Conservation (phyloP, 37 sponge, comb jelly and placozoan species). For the Amphimedon queenslandica region DNA sequence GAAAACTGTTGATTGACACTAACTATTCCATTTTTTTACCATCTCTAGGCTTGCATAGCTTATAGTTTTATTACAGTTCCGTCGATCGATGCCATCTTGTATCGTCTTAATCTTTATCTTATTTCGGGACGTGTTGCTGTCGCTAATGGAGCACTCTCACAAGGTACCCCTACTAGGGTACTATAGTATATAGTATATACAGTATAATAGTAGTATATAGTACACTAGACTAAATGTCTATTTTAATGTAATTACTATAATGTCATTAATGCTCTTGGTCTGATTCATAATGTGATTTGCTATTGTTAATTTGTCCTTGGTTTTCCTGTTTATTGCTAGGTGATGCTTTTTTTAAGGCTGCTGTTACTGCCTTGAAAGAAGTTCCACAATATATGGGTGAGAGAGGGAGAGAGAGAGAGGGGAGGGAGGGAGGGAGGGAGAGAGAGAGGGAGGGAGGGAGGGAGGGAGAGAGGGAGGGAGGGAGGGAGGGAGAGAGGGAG, state of each 20-base stretch:
- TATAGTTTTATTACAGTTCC: constrained; percentile 98
- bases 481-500: too few relatives aligned
- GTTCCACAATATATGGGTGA: constrained; percentile 76
- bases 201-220: too few relatives aligned
- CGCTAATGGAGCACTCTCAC: constrained; percentile 89
- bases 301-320: background rate
- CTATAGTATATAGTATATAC: background rate
- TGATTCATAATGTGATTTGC: background rate
- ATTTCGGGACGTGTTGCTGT: constrained; percentile 88
- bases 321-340: constrained; percentile 56
- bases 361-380: constrained; percentile 71
- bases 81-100: constrained; percentile 61
- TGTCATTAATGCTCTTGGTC: background rate
- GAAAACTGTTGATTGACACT: background rate
- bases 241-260: background rate
- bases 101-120: constrained; percentile 84
- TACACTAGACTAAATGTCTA: background rate
- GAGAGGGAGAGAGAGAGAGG: too few relatives aligned
- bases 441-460: too few relatives aligned
- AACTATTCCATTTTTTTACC: background rate
- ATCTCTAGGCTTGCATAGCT: constrained; percentile 81
- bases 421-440: too few relatives aligned
- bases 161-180: constrained; percentile 54
- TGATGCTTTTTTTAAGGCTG: constrained; percentile 90
- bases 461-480: too few relatives aligned